A percentile compares a stretch with the other conserved stretches of the same genome.
Evolutionary conservation across 1,140 invertebrate genomes (phyloP).

Genomic region (Micrasema longulum): DNA sequence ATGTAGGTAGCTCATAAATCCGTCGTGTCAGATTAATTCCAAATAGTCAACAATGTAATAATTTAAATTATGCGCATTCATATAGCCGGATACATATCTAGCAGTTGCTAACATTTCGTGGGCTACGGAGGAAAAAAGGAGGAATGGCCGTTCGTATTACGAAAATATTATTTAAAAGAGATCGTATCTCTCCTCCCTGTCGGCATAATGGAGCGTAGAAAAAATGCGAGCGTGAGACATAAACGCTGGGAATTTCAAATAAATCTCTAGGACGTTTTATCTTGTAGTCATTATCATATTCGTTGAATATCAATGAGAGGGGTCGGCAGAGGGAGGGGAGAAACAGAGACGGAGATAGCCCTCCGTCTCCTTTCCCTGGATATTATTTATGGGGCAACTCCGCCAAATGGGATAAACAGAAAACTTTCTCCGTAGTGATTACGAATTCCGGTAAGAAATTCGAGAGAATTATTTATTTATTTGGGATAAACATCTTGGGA

Average conservation of each 20-base stretch:
- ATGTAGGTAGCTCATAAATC: constrained; percentile 47
- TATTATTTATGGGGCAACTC: constrained; percentile 53
- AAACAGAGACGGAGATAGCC: constrained; percentile 34
- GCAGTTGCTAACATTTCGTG: constrained; percentile 29
- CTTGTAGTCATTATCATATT: constrained; percentile 56
- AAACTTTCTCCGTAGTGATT: constrained; percentile 49
- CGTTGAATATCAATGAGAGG: constrained; percentile 55
- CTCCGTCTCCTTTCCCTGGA: constrained; percentile 1
- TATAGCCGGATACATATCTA: constrained; percentile 46
- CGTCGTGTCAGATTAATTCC: constrained; percentile 49
- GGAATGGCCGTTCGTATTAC: constrained; percentile 51
- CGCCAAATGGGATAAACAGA: constrained; percentile 55
- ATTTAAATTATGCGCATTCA: constrained; percentile 53
- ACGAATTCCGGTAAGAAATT: constrained; percentile 46
- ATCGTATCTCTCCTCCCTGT: constrained; percentile 50
- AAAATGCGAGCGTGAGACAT: constrained; percentile 52
- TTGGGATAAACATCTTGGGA: constrained; percentile 24
- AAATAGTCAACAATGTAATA: constrained; percentile 54
- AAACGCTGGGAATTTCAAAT: constrained; percentile 54
- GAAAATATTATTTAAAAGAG: constrained; percentile 56
- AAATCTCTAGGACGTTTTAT: constrained; percentile 55
- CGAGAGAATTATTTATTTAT: constrained; percentile 39
- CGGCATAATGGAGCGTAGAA: constrained; percentile 52
- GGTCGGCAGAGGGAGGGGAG: too few relatives aligned
- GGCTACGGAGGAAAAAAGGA: constrained; percentile 37